Evolutionary conservation across 2,113 vertebrate species (phyloP).

Genomic region (Callospermophilus lateralis): DNA sequence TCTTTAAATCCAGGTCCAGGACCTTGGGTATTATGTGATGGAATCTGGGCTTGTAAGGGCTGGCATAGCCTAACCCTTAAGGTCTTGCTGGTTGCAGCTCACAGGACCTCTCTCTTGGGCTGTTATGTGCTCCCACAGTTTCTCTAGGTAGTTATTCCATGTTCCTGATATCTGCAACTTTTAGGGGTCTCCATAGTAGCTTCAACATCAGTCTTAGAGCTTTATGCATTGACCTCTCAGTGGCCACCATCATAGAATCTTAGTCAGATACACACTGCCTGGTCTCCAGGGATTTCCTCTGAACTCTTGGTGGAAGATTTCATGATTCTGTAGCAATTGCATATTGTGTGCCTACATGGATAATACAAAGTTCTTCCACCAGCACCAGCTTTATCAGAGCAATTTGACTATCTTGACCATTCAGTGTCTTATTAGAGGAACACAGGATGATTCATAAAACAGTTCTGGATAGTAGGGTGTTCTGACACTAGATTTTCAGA

Average conservation of each 20-base stretch:
- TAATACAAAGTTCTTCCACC: background rate
- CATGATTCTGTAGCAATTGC: background rate
- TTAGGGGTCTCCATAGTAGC: background rate
- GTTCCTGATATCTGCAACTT: background rate
- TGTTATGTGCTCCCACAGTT: too few relatives aligned
- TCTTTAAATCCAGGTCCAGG: too few relatives aligned
- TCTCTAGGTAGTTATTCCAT: too few relatives aligned
- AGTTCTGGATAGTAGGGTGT: fast-evolving
- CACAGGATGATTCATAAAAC: background rate
- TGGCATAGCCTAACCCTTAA: too few relatives aligned
- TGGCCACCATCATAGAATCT: background rate
- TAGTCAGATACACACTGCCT: background rate
- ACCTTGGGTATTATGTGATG: too few relatives aligned
- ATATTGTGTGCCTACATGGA: background rate
- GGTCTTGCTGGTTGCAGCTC: too few relatives aligned
- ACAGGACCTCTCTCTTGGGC: too few relatives aligned
- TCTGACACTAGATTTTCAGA: background rate
- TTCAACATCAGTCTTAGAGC: background rate
- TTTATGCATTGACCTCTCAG: background rate
- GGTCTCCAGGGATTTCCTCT: background rate
- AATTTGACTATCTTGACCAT: background rate
- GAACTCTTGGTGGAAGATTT: background rate
- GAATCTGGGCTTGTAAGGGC: too few relatives aligned
- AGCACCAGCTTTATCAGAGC: background rate
- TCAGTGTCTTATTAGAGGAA: background rate